Base-by-base conservation (phyloP, 2,888 invertebrate species). In the Cyrtodaria siliqua region DNA sequence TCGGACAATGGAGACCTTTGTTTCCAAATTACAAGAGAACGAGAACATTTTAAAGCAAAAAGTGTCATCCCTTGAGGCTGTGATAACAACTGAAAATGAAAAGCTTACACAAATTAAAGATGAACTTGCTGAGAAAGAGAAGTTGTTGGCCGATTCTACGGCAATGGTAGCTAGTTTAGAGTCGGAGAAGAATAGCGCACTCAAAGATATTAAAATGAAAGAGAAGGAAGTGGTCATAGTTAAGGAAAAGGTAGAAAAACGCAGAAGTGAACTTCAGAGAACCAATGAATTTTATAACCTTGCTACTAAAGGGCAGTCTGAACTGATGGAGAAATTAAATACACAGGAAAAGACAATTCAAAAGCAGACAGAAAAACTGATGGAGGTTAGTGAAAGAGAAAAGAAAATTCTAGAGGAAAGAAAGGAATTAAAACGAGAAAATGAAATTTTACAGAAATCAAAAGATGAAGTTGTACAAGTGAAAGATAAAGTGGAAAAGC, bases 261-360 rank as follows among this genome's bases (percentile, higher is more conserved):
- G 18, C 27, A 50, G 61, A 4, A 50, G 18, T 49, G 73, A 73
- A 38, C 23, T 74, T 8, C 57, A 74, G 44, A 68, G 63, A 59
- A 74, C 74, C 24, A 74, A 44, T 68, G 74, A 74, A 26, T 74
- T 68, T 56, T 74, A 74, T 33, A 74, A 74, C 53, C 38, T 74
- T 33, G 74, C 74, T n/a, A 74, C 74, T 14, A 74, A 69, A 63
- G 60, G 74, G n/a, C 74, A 74, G 14, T 68, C 74, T 20, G 68
- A 74, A n/a, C 29, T 74, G 27, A 57, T 74, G 59, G 63, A 68
- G n/a, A 74, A 68, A 69, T 27, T 74, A 24, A 69, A 33, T 38
- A 23, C 63, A 33, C 63, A 63, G 44, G 74, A 74, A 62, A 50
- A 59, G 23, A 60, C 62, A 8, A 62, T 73, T 18, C 52, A 59